A percentile compares a stretch with the other conserved stretches of the same genome.
Evolutionary conservation across 1,140 invertebrate genomes (phyloP).

Genomic region (Sycophila sp.): DNA sequence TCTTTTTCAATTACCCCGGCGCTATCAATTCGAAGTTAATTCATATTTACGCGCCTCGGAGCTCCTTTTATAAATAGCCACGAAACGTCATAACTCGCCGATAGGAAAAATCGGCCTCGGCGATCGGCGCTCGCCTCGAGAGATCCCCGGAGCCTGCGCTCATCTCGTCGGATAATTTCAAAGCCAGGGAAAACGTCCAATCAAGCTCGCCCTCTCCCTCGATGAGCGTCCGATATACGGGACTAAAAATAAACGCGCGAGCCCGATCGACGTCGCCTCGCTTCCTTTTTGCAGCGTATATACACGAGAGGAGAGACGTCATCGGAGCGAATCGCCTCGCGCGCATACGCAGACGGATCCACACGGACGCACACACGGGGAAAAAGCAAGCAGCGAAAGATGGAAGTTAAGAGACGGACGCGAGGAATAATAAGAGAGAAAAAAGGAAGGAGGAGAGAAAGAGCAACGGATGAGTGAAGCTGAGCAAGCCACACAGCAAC

Average conservation of each 20-base stretch:
- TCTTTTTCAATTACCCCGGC: no score
- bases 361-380: not conserved
- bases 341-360: not conserved
- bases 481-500: constrained; percentile 20
- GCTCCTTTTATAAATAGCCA: not conserved
- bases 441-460: constrained; percentile 19
- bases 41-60: not conserved
- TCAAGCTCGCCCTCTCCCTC: constrained; percentile 15
- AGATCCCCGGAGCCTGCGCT: not conserved
- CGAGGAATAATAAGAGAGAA: constrained; percentile 38
- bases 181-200: constrained; percentile 36
- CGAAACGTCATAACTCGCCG: not conserved
- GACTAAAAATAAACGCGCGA: constrained; percentile 36
- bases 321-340: constrained; percentile 32
- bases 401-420: constrained; percentile 37
- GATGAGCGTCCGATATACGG: constrained; percentile 20
- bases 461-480: constrained; percentile 24
- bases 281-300: not conserved
- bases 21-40: no score
- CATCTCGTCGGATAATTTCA: constrained; percentile 10
- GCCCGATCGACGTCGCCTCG: constrained; percentile 29
- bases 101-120: not conserved
- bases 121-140: not conserved
- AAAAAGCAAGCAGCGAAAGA: constrained; percentile 1
- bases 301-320: constrained; percentile 18